phyloP scores from a whole-genome alignment of 2,797 vertebrate genomes.

The Notolepis coatsorum region DNA sequence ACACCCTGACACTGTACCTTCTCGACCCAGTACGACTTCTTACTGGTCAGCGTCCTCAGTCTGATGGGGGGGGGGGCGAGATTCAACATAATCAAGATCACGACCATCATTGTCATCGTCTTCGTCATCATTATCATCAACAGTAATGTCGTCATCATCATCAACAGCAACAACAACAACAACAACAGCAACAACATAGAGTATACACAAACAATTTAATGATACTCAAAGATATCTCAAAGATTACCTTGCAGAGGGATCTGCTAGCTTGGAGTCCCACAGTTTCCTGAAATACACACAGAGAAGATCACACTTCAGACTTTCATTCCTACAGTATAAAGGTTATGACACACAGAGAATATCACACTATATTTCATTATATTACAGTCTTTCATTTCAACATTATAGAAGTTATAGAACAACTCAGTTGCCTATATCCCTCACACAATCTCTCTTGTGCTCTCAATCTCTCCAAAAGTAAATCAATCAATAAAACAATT shows the following conservation, averaged over 20 bases:
- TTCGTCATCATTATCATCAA: neutral
- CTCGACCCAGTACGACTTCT: conserved; percentile 95
- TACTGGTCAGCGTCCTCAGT: conserved; percentile 82
- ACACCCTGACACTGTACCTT: conserved; percentile 86
- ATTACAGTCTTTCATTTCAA: neutral
- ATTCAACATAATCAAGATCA: neutral
- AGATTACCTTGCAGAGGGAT: conserved; percentile 88
- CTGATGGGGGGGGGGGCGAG: conserved; percentile 60
- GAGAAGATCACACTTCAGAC: neutral
- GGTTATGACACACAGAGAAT: conserved; percentile 18
- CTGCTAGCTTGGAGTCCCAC: conserved; percentile 92
- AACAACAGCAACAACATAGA: too few relatives aligned
- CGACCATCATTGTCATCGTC: neutral
- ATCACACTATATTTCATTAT: neutral
- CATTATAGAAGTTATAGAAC: neutral
- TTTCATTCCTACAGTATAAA: neutral
- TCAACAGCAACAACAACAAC: too few relatives aligned
- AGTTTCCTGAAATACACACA: conserved; percentile 84
- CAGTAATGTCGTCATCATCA: neutral
- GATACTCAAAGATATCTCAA: too few relatives aligned
- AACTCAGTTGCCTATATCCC: conserved; percentile 10
- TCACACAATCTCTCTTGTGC: conserved; percentile 15
- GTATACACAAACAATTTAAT: too few relatives aligned
- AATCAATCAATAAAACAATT: too few relatives aligned
- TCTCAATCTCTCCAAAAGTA: too few relatives aligned